A percentile compares a stretch with the other conserved stretches of the same genome.
Evolutionary conservation across 2,113 vertebrate genomes (phyloP).

Genomic region (Gnathonemus echidnorhynchus): DNA sequence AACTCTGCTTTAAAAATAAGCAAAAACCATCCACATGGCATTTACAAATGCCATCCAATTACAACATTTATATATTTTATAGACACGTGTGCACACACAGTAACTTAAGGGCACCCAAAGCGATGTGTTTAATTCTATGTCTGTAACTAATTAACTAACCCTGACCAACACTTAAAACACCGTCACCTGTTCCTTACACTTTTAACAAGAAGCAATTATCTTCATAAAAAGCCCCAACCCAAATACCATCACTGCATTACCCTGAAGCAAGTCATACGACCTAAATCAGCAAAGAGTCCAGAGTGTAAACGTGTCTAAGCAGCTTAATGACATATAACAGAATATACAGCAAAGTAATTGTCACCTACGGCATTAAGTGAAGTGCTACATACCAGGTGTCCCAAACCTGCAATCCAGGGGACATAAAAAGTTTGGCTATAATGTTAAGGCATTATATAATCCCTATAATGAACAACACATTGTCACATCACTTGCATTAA

Average conservation of each 20-base stretch:
- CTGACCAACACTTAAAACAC: not conserved
- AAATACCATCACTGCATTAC: not conserved
- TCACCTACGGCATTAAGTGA: not conserved
- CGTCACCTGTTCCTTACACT: not conserved
- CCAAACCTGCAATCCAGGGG: not conserved
- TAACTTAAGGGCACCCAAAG: not conserved
- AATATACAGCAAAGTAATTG: not conserved
- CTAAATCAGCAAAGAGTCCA: not conserved
- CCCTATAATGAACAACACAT: not conserved
- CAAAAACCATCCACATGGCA: not conserved
- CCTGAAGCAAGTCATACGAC: not conserved
- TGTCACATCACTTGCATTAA: not conserved
- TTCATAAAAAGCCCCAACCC: not conserved
- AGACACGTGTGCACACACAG: not conserved
- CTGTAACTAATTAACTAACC: slow-evolving; percentile 1
- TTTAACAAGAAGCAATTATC: not conserved
- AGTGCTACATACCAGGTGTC: not conserved
- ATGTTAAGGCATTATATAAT: not conserved
- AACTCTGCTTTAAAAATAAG: not conserved
- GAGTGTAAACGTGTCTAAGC: not conserved
- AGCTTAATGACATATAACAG: not conserved
- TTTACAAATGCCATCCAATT: not conserved
- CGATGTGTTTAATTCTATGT: not conserved
- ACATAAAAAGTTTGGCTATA: not conserved
- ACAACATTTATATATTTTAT: not conserved